These are phyloP conservation scores for Melitaea cinxia DNA, from an alignment of 1,140 invertebrate genomes.

Conservation along the genomic window DNA sequence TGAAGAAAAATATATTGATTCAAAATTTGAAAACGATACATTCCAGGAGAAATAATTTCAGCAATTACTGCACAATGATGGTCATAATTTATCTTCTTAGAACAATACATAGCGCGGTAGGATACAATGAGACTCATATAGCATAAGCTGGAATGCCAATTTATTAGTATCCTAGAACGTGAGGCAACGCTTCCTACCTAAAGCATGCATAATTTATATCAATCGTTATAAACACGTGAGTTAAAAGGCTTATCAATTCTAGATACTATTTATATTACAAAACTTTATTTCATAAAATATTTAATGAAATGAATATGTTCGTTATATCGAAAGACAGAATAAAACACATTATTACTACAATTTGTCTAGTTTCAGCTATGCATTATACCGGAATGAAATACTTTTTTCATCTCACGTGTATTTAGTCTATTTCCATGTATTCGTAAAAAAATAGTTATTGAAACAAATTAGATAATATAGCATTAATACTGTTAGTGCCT, in stretches of 20 bases:
- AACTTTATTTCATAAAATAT: not conserved
- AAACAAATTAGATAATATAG: no score
- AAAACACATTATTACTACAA: no score
- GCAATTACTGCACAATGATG: slow-evolving; percentile 30
- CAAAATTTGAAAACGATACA: slow-evolving; percentile 13
- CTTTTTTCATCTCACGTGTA: no score
- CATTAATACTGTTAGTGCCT: no score
- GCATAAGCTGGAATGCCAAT: slow-evolving; percentile 32
- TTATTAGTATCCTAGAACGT: slow-evolving; percentile 32
- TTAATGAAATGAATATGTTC: no score
- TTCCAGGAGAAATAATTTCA: slow-evolving; percentile 14
- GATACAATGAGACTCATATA: slow-evolving; percentile 26
- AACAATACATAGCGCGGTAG: slow-evolving; percentile 29
- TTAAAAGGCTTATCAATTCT: not conserved
- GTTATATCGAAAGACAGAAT: no score
- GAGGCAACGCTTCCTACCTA: slow-evolving; percentile 22
- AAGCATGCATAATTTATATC: slow-evolving; percentile 10
- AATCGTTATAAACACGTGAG: not conserved
- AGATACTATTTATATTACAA: not conserved
- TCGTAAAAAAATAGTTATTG: no score
- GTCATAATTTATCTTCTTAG: slow-evolving; percentile 30
- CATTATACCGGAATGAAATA: no score
- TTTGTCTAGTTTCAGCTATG: no score
- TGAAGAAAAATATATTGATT: not conserved
- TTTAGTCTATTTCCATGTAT: no score